These are phyloP conservation scores for Labia minor DNA, from an alignment of 2,888 invertebrate genomes.

Conservation along the genomic window DNA sequence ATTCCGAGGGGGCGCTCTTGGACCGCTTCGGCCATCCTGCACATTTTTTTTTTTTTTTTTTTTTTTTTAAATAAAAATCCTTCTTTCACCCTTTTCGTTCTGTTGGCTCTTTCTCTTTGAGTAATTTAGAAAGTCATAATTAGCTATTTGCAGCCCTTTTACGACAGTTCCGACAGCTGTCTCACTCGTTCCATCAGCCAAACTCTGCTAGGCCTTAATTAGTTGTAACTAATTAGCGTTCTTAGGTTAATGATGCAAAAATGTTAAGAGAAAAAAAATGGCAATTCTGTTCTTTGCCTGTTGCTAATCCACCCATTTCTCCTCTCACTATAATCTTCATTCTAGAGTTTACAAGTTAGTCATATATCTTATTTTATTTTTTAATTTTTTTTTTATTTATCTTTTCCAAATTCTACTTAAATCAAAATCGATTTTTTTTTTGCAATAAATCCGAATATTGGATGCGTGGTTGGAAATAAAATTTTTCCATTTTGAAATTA, in stretches of 20 bases:
- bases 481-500: background rate
- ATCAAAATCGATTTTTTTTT: background rate
- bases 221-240: slow-evolving; percentile 27
- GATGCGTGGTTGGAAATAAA: too few relatives aligned
- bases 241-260: slow-evolving; percentile 25
- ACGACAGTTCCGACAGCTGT: slow-evolving; percentile 2
- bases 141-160: slow-evolving; percentile 23
- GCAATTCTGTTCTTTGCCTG: slow-evolving; percentile 7
- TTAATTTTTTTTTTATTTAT: background rate
- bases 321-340: background rate
- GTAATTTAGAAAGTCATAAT: slow-evolving; percentile 26
- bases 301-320: background rate
- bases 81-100: slow-evolving; percentile 17
- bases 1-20: background rate
- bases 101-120: slow-evolving; percentile 22
- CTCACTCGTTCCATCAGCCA: slow-evolving; percentile 2
- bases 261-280: slow-evolving; percentile 15
- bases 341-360: background rate
- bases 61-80: slow-evolving; percentile 22
- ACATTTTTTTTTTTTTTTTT: background rate
- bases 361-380: background rate
- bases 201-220: slow-evolving; percentile 23
- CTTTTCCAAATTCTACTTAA: too few relatives aligned
- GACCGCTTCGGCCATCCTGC: slow-evolving; percentile 7
- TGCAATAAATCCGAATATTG: background rate